Percentiles rank a stretch among this genome's conserved stretches.
Evolutionary conservation across 1,140 invertebrate species (phyloP).

Genomic region (Drosophila orosa): DNA sequence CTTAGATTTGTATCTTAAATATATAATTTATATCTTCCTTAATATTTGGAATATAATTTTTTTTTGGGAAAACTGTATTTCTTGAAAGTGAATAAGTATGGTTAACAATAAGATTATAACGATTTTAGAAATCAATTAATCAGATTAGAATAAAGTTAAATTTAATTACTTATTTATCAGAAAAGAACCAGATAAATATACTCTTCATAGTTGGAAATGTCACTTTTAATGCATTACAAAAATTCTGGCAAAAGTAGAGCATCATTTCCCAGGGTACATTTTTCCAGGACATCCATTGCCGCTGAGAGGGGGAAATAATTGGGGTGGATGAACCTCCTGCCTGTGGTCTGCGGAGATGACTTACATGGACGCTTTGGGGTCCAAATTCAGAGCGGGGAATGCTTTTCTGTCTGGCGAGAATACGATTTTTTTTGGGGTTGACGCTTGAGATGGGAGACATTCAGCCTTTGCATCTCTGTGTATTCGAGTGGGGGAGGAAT

Average conservation of each 20-base stretch:
- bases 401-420: constrained; percentile 54
- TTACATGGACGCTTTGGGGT: constrained; percentile 47
- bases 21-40: neutral
- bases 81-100: neutral
- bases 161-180: no score
- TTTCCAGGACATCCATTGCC: constrained; percentile 17
- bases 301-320: neutral
- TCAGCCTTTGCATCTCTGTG: constrained; percentile 28
- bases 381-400: constrained; percentile 11
- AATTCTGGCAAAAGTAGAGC: neutral
- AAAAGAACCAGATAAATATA: no score
- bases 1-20: neutral
- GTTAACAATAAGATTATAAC: neutral
- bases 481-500: constrained; percentile 21
- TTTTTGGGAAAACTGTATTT: neutral
- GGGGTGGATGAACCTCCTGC: constrained; percentile 21
- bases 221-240: neutral
- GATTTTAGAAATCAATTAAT: neutral
- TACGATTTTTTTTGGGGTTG: constrained; percentile 46
- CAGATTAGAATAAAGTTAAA: neutral
- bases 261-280: neutral
- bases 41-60: neutral
- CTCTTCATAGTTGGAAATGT: fast-evolving
- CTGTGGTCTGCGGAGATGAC: constrained; percentile 53
- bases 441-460: constrained; percentile 20